These are phyloP conservation scores for Megathymus violae DNA, from an alignment of 1,140 invertebrate species.

Conservation along the genomic window DNA sequence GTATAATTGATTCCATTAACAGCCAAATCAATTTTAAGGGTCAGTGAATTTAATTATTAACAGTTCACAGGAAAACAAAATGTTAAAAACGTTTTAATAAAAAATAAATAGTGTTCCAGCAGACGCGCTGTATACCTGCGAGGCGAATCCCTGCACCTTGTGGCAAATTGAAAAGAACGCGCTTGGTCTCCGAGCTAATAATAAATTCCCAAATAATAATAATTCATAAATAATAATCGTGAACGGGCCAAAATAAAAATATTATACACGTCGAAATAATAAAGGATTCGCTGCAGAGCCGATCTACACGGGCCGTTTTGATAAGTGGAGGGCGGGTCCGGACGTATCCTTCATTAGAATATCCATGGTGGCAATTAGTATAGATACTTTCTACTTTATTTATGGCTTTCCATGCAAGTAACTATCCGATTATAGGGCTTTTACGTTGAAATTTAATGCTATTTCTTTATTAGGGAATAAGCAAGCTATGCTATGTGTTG, in stretches of 20 bases:
- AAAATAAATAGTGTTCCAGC: slow-evolving; percentile 47
- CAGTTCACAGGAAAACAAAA: slow-evolving; percentile 61
- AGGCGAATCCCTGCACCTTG: slow-evolving; percentile 55
- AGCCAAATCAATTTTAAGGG: slow-evolving; percentile 69
- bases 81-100: slow-evolving; percentile 67
- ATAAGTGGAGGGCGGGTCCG: slow-evolving; percentile 2
- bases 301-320: slow-evolving; percentile 61
- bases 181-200: slow-evolving; percentile 74
- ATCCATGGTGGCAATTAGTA: slow-evolving; percentile 28
- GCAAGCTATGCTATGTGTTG: too few species aligned
- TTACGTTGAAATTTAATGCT: background rate
- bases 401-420: slow-evolving; percentile 15
- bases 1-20: slow-evolving; percentile 61
- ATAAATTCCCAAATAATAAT: slow-evolving; percentile 83
- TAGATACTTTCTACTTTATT: slow-evolving; percentile 26
- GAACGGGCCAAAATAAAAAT: slow-evolving; percentile 78
- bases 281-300: slow-evolving; percentile 68
- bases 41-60: slow-evolving; percentile 75
- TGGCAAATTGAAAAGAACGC: slow-evolving; percentile 81
- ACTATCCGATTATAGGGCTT: background rate
- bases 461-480: background rate
- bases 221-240: slow-evolving; percentile 83
- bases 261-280: slow-evolving; percentile 80
- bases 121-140: slow-evolving; percentile 58
- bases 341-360: slow-evolving; percentile 28